Base-by-base conservation (phyloP, 2,888 invertebrate genomes). In the Oscheius onirici region DNA sequence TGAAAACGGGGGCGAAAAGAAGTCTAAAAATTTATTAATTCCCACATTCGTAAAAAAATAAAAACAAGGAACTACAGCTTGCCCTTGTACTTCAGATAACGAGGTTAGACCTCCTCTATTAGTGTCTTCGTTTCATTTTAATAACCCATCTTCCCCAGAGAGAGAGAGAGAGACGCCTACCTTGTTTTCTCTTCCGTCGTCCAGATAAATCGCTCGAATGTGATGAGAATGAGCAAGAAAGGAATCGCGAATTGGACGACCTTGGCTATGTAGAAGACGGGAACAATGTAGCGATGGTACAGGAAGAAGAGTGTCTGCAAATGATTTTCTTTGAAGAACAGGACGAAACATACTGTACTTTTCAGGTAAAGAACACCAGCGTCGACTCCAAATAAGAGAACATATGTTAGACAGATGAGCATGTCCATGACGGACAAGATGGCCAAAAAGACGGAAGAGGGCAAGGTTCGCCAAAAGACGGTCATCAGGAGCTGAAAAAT, bases 221-320 rank as follows among this genome's bases (percentile, higher is more conserved):
- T 82, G 13, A 80, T 80, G 8, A 80, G 63, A 60, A 82, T 82
- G 0, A 82, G 74, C 20, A 80, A 74, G 69, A 79, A 82, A 13
- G 82, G 82, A 43, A 82, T 82, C 2, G 80, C 80, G 52, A 82
- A 82, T 69, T 82, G 82, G 15, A 80, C 79, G 40, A 80, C 80
- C 70, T 79, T 78, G 13, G 78, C 74, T 22, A 80, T 46, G 61
- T 78, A 80, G 74, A 80, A 80, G 2, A 80, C 74, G 3, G 77
- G 73, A 6, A 78, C 74, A 34, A 82, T 76, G 73, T 80, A 80
- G 10, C 70, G 71, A 52, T 78, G 79, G 43, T 82, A 80, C 43
- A 82, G 75, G 44, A 76, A 76, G 70, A 80, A 80, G 3, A 82
- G 71, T 11, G 72, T 63, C 77, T 80, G 71, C 28, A 75, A 49